phyloP scores from a whole-genome alignment of 2,797 vertebrate genomes.

The Morelia viridis region DNA sequence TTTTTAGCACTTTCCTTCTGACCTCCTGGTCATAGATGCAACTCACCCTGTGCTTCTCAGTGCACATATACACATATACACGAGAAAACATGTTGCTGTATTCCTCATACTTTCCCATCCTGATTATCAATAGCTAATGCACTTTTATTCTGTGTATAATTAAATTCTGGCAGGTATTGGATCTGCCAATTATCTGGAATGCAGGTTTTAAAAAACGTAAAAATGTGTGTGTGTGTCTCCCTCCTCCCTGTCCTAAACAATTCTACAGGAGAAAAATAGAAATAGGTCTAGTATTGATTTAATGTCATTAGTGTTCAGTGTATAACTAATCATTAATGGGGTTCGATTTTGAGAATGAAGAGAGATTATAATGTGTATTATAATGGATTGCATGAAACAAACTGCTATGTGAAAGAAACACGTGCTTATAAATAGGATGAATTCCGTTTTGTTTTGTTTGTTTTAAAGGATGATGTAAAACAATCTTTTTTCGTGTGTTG shows the following conservation, averaged over 20 bases:
- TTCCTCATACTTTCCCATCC: background rate
- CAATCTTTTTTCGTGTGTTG: background rate
- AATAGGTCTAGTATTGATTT: slow-evolving; percentile 1
- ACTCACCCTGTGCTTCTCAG: background rate
- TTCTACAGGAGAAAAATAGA: background rate
- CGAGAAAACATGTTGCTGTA: background rate
- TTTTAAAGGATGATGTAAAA: background rate
- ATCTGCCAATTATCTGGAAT: background rate
- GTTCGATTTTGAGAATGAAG: slow-evolving; percentile 13
- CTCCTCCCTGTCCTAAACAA: slow-evolving; percentile 11
- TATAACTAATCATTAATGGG: background rate
- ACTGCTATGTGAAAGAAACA: background rate
- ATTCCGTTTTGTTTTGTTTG: background rate
- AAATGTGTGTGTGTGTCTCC: background rate
- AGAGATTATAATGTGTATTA: background rate
- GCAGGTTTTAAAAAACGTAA: accelerated
- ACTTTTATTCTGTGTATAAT: slow-evolving; percentile 10
- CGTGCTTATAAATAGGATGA: background rate
- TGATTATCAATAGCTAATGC: background rate
- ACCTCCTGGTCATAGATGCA: background rate
- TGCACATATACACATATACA: background rate
- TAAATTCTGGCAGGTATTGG: slow-evolving; percentile 28
- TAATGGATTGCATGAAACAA: slow-evolving; percentile 14
- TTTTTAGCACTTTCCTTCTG: background rate
- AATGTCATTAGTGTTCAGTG: background rate